Evolutionary conservation across 2,113 vertebrate species (phyloP).

Genomic region (Ptilorrhoa leucosticta): DNA sequence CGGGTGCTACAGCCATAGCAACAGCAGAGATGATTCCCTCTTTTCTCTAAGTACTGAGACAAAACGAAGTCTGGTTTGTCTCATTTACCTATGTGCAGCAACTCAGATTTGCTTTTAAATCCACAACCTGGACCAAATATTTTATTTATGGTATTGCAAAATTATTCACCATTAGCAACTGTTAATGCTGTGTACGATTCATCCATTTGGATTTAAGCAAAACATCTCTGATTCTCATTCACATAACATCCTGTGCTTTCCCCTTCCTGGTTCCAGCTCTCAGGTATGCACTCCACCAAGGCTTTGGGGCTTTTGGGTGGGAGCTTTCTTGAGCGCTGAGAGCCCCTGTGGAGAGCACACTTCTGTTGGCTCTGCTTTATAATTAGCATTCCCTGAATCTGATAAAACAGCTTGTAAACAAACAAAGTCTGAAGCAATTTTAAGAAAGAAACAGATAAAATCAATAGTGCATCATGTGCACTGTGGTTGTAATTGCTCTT

Average conservation of each 20-base stretch:
- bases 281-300: not conserved
- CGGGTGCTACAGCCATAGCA: not conserved
- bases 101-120: not conserved
- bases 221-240: not conserved
- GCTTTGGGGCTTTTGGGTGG: not conserved
- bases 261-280: not conserved
- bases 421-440: not conserved
- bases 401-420: conserved; percentile 39
- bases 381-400: conserved; percentile 4
- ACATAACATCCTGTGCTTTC: not conserved
- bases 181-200: not conserved
- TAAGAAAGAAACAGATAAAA: conserved; percentile 18
- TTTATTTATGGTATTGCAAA: not conserved
- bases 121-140: not conserved
- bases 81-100: not conserved
- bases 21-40: not conserved
- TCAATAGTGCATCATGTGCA: not conserved
- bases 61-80: not conserved
- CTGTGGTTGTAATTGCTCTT: not conserved
- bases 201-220: not conserved
- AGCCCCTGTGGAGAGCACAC: not conserved
- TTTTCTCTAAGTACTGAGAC: not conserved
- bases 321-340: accelerated
- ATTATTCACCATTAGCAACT: accelerated
- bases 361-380: not conserved